Conservation (phyloP, 2,888 invertebrate genomes). For the Ctena decussata region DNA sequence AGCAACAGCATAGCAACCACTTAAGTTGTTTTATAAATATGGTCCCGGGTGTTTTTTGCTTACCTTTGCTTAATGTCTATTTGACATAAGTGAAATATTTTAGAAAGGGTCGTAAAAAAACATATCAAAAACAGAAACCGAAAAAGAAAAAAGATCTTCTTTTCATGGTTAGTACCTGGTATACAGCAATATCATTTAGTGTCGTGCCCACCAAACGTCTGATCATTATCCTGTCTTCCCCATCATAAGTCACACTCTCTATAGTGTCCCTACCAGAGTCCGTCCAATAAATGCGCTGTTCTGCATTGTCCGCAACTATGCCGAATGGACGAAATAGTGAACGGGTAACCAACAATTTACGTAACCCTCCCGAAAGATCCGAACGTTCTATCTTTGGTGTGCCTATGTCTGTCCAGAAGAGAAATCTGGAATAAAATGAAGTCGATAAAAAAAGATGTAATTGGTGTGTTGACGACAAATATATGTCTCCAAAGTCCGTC, state of each 20-base stretch:
- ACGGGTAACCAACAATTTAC: neutral
- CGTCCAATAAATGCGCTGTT: neutral
- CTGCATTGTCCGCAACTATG: neutral
- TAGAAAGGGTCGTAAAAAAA: too few species aligned
- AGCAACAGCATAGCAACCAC: too few species aligned
- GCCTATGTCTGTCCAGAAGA: neutral
- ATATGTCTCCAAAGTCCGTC: too few species aligned
- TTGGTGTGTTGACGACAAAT: too few species aligned
- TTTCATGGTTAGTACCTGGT: neutral
- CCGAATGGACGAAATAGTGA: neutral
- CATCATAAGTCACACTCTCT: neutral
- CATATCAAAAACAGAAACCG: too few species aligned
- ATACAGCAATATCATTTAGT: neutral
- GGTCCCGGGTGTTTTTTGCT: too few species aligned
- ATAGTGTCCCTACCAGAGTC: neutral
- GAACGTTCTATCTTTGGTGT: neutral
- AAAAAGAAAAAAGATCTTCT: too few species aligned
- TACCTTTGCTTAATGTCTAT: too few species aligned
- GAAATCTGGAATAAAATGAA: neutral
- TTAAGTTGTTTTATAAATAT: too few species aligned
- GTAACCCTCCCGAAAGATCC: neutral
- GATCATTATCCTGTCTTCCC: neutral
- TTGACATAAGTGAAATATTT: too few species aligned
- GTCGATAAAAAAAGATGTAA: neutral
- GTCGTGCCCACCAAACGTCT: neutral